A percentile compares a stretch with the other conserved stretches of the same genome.
Conservation (phyloP, 2,888 invertebrate genomes). For the Nephrotoma appendiculata region DNA sequence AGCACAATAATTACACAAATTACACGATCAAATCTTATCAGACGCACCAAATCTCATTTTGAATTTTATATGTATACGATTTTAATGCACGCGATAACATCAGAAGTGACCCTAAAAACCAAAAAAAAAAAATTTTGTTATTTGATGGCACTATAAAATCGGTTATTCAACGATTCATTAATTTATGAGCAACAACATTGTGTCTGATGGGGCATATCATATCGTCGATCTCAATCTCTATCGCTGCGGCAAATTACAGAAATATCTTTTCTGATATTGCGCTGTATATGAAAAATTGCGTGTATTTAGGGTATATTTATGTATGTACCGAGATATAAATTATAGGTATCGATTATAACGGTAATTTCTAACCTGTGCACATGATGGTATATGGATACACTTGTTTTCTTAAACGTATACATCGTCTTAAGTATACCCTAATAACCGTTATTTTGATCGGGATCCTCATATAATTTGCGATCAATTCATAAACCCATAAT, state of each 20-base stretch:
- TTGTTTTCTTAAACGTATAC: background rate
- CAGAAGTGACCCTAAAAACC: background rate
- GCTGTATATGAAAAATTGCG: background rate
- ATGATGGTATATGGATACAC: background rate
- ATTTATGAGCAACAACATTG: background rate
- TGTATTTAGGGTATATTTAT: background rate
- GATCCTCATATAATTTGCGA: background rate
- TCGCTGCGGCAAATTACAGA: background rate
- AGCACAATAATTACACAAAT: background rate
- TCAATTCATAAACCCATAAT: background rate
- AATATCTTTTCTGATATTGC: background rate
- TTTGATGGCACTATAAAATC: background rate
- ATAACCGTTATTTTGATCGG: background rate
- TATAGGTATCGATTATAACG: background rate
- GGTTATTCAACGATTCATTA: background rate
- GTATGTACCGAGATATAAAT: background rate
- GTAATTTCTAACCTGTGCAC: background rate
- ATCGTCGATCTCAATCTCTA: background rate
- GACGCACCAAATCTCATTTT: background rate
- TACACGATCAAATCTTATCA: background rate
- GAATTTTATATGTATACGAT: too few species aligned
- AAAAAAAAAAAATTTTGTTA: too few species aligned
- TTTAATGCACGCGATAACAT: background rate
- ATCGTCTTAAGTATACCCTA: background rate
- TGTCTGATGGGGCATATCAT: background rate